Base-by-base conservation (phyloP, 2,797 vertebrate species). In the Yasuhikotakia modesta region DNA sequence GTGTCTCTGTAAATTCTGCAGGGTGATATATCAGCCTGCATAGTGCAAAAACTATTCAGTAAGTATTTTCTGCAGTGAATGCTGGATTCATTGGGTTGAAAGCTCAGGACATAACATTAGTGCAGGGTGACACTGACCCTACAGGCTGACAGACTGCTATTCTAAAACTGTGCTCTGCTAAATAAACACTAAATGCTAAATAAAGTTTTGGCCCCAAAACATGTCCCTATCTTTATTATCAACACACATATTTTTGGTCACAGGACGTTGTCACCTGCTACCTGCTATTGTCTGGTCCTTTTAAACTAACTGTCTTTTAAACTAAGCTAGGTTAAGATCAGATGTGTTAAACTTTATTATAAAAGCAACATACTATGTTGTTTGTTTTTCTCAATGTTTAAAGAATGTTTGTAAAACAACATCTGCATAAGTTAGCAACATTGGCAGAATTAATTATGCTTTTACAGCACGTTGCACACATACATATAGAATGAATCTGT, bases 1-100 rank as follows among this genome's bases (percentile, higher is more conserved):
- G 8, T 35, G 53, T 10, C 52, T 68, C 24, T 46, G 74, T 76
- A 76, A 55, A 74, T 57, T 60, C 74, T 39, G 58, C 27, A 77
- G n/a, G 45, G 66, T 22, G 55, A 48, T 19, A 69, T 27, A 77
- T 76, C 22, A 48, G n/a, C 43, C 64, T 17, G 52, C 64, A 69
- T 60, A 7, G 53, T 39, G 8, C 35, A 39, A 39, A 10, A 43
- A 43, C 7, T 43, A 8, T 43, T 43, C 39, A 43, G 35, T 39
- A 8, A 24, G 8, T 27, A 53, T 65, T 39, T 16, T 73, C 30
- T 65, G 46, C 14, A 4, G 5, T 55, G 32, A 74, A 65, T 43
- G 10, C 5, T 50, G n/a, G 58, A 12, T 57, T 19, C 14, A 74
- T 75, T 66, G 13, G 8, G 11, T 43, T 75, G 16, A 7, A 75